Base-by-base conservation (phyloP, 2,113 vertebrate genomes). In the Albula goreensis region DNA sequence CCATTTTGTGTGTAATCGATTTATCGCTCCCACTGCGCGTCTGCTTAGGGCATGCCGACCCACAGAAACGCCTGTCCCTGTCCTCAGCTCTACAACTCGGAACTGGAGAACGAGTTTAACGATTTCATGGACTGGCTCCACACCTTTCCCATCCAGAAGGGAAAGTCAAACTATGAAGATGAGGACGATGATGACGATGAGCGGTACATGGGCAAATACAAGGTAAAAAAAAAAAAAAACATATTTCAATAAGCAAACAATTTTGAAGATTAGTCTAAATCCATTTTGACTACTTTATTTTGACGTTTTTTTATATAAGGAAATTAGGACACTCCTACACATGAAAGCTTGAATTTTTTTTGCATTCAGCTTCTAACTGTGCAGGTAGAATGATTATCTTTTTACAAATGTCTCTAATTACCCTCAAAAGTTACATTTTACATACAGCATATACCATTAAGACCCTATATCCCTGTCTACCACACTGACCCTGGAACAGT, bases 101-200 rank as follows among this genome's bases (percentile, higher is more conserved):
- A 97, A 83, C 93, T 99, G 89, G 98, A 98, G 93, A 95, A 96
- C 4, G 95, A 97, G 74, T 99, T 98, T 91, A 93, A 86, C 85
- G 94, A 98, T 88, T 99, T 99, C 92, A 96, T 98, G 92, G 98
- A 98, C 88, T 99, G 97, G 97, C 92, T 99, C 80, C 92, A 93
- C 86, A 93, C 95, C 78, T 98, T 99, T 60, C 95, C 96, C 0
- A 93, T 99, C 50, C 95, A 95, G 85, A 96, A 94, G 91, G 97
- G 97, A 48, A 96, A 94, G 89, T 93, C 95, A 0, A 93, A 89
- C 11, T 82, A 50, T 13, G 97, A 97, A 2, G 97, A 97, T 50
- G 96, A 96, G 1, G 96, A 97, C 1, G 97, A 95, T 22, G 96
- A 96, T 0, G 93, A 96, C 2, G 96, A 96, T 49, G 93, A 96